Evolutionary conservation across 2,797 vertebrate species (phyloP).

Genomic region (Hypotaenidia philippensis): DNA sequence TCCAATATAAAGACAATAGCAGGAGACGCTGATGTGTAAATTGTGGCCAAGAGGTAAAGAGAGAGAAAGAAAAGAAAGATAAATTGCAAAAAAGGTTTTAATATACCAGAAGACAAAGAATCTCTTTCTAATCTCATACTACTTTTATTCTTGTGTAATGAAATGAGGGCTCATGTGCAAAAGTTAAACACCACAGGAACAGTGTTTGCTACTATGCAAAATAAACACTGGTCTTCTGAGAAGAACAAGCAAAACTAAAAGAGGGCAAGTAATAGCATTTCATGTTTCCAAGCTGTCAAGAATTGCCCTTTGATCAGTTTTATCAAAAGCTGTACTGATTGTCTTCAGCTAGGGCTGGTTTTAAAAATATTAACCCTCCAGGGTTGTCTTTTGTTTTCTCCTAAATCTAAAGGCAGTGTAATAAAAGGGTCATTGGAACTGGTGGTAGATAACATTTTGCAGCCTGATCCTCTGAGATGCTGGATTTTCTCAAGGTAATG

Average conservation of each 20-base stretch:
- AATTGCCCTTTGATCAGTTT: conserved; percentile 69
- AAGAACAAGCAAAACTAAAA: conserved; percentile 65
- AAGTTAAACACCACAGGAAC: conserved; percentile 43
- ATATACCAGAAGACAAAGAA: conserved; percentile 34
- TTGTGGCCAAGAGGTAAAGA: conserved; percentile 40
- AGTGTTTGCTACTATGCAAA: conserved; percentile 45
- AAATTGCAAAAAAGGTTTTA: conserved; percentile 35
- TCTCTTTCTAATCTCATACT: neutral
- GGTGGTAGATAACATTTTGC: conserved; percentile 19
- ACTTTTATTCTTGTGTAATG: conserved; percentile 7
- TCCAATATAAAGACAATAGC: conserved; percentile 22
- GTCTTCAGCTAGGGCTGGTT: conserved; percentile 41
- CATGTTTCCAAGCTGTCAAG: conserved; percentile 70
- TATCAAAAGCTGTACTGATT: conserved; percentile 71
- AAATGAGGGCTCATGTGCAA: neutral
- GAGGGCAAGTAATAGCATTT: conserved; percentile 68
- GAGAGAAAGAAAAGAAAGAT: neutral
- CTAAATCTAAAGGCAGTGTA: conserved; percentile 20
- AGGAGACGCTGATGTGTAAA: neutral
- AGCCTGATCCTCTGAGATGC: conserved; percentile 11
- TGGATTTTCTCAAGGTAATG: conserved; percentile 23
- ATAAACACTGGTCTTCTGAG: conserved; percentile 65
- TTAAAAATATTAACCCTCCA: conserved; percentile 63
- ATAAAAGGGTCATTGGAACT: conserved; percentile 18
- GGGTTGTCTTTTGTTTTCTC: conserved; percentile 45